These are phyloP conservation scores for Hypena proboscidalis DNA, from an alignment of 2,888 invertebrate species.

Conservation along the genomic window DNA sequence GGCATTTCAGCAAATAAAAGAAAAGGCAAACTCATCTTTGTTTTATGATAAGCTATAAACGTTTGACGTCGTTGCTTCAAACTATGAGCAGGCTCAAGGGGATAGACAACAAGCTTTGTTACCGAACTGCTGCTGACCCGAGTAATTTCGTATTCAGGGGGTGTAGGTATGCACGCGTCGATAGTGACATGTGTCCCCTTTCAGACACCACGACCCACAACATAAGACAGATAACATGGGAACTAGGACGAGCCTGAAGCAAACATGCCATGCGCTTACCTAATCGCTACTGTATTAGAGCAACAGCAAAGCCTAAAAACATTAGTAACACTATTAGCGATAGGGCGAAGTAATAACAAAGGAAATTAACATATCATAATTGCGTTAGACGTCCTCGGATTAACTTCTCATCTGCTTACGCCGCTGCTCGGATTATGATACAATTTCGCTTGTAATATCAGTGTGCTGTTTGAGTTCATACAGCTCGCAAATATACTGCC, in stretches of 20 bases:
- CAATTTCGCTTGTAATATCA: constrained; percentile 53
- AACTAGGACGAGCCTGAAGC: constrained; percentile 10
- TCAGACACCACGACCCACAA: constrained; percentile 17
- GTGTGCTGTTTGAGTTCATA: constrained; percentile 27
- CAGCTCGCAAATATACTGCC: constrained; percentile 23
- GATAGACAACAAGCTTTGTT: constrained; percentile 43
- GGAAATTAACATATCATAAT: constrained; percentile 64
- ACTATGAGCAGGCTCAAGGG: constrained; percentile 26
- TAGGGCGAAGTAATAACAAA: constrained; percentile 49
- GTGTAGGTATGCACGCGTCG: constrained; percentile 29
- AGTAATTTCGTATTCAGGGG: constrained; percentile 55
- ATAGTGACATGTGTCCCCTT: constrained; percentile 46
- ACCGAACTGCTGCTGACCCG: constrained; percentile 43
- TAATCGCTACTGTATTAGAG: constrained; percentile 16
- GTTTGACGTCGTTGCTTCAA: constrained; percentile 30
- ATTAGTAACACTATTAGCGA: constrained; percentile 47
- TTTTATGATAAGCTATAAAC: constrained; percentile 30
- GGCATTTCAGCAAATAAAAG: constrained; percentile 14
- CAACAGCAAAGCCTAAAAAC: constrained; percentile 31
- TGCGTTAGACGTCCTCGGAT: constrained; percentile 59
- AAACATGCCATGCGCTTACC: constrained; percentile 18
- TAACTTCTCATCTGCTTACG: constrained; percentile 58
- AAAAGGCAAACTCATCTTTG: constrained; percentile 22
- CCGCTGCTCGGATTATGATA: constrained; percentile 56
- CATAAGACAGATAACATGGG: constrained; percentile 20